These are phyloP conservation scores for Calcarius lapponicus DNA, from an alignment of 2,797 vertebrate species.

Conservation along the genomic window DNA sequence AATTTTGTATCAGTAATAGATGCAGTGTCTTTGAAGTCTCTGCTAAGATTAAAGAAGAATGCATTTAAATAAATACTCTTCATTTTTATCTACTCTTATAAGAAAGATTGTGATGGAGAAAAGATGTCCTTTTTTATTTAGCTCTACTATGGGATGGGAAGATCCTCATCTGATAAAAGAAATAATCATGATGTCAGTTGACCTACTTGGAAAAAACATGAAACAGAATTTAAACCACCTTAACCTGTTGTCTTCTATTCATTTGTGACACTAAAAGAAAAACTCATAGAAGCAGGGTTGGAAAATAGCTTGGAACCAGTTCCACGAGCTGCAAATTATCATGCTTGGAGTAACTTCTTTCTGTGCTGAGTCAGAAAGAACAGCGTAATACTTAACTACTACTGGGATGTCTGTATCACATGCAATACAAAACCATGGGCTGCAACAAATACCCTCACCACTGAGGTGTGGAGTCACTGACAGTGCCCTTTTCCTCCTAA, in stretches of 20 bases:
- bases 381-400: not conserved
- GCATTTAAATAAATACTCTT: not conserved
- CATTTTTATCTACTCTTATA: not conserved
- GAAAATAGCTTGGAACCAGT: not conserved
- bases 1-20: not conserved
- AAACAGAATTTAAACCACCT: slow-evolving; percentile 17
- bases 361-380: not conserved
- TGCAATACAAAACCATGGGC: not conserved
- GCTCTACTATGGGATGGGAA: not conserved
- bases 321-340: not conserved
- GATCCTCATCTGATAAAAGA: not conserved
- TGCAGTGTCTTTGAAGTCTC: not conserved
- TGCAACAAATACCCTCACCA: not conserved
- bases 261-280: slow-evolving; percentile 21
- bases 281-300: not conserved
- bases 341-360: not conserved
- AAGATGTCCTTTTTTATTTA: not conserved
- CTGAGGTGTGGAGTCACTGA: not conserved
- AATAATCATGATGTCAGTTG: not conserved
- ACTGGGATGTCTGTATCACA: not conserved
- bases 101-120: not conserved
- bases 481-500: not conserved
- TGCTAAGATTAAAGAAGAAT: not conserved
- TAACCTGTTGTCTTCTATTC: not conserved
- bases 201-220: not conserved